Evolutionary conservation across 2,797 vertebrate genomes (phyloP), one percentile per base, ranked within the genome.

Genomic region (Coregonus sp.): DNA sequence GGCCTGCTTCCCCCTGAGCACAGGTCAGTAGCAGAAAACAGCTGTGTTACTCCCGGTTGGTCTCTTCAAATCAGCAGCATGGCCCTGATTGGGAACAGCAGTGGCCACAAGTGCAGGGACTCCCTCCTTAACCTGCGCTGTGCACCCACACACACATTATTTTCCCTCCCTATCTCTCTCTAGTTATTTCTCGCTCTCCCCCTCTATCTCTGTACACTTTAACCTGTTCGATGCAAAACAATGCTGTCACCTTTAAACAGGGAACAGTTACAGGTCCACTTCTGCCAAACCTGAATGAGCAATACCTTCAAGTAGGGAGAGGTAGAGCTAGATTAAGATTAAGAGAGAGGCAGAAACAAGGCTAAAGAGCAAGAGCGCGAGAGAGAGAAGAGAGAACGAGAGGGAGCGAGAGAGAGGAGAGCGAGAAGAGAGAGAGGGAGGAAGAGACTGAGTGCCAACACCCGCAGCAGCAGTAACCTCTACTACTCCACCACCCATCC

Each of bases 41-140:
- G 69, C 75, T 72, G 75, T 59, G 54, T 52, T 65, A 51, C 69
- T 72, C 75, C 52, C 72, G 47, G 56, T 51, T 50, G 75, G 70
- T 72, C 75, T 18, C 70, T 33, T 65, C 37, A 72, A 65, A 63
- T 65, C 37, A 72, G 33, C 75, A 51, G 37, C 35, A 14, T 4
- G 51, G 37, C 11, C 40, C 73, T 75, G 73, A 75, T 75, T 75
- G 20, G 40, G 63, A 75, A 31, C 72, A 59, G 73, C 59, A 63
- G 71, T 14, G 35, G 35, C 73, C 73, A 31, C 37, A 66, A 31
- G 73, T 51, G 20, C 59, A 25, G 73, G 63, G 37, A 66, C 52
- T 68, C 52, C 18, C 4, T 25, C 16, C 11, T 35, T 9, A 37
- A 56, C 31, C 70, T 71, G 50, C 70, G 29, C 20, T 20, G 37